phyloP scores from a whole-genome alignment of 2,797 vertebrate genomes.

The Coluber constrictor region DNA sequence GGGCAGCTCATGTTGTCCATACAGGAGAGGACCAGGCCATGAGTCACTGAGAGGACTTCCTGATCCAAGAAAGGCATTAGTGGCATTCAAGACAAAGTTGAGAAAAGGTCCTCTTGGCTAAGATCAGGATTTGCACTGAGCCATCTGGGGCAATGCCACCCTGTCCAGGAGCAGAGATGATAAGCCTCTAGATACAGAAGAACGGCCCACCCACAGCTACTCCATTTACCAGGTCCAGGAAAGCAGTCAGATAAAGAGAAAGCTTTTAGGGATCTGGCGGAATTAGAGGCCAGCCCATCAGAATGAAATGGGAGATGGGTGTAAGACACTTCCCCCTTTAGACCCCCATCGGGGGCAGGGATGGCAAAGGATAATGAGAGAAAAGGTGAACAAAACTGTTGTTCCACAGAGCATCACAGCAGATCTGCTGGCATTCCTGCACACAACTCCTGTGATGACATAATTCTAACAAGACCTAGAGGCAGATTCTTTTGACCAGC shows the following conservation, averaged over 20 bases:
- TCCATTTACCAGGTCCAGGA: neutral
- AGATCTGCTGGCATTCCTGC: neutral
- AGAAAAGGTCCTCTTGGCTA: neutral
- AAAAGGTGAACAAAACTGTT: neutral
- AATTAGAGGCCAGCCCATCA: neutral
- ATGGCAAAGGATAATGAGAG: neutral
- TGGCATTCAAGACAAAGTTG: neutral
- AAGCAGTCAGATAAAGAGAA: neutral
- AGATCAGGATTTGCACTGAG: neutral
- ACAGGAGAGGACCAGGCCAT: neutral
- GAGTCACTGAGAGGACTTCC: neutral
- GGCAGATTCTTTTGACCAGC: neutral
- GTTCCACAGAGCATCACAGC: neutral
- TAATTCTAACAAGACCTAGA: neutral
- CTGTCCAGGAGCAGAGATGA: neutral
- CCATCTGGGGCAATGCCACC: neutral
- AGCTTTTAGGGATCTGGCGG: neutral
- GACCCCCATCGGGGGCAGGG: neutral
- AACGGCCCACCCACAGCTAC: neutral
- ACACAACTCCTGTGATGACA: neutral
- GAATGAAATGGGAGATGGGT: neutral
- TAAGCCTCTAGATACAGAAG: neutral
- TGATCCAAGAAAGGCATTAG: neutral
- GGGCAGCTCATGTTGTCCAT: neutral
- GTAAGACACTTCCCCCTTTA: neutral